phyloP scores from a whole-genome alignment of 2,888 invertebrate species.

The Heliconius aoede region DNA sequence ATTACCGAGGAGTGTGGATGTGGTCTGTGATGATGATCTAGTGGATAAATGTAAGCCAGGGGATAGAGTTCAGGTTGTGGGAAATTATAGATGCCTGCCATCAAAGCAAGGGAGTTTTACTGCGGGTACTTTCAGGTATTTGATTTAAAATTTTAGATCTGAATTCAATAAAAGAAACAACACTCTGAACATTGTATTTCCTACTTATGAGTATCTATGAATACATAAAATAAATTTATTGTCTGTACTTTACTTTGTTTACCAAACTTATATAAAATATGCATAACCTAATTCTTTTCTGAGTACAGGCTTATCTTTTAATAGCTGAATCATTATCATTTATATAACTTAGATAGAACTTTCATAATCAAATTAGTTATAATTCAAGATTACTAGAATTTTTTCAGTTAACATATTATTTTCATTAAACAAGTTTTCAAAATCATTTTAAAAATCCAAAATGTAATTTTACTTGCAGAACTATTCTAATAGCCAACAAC shows the following conservation, averaged over 20 bases:
- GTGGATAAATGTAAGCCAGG: constrained; percentile 98
- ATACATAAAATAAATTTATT: too few relatives aligned
- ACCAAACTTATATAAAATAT: too few relatives aligned
- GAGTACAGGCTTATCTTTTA: neutral
- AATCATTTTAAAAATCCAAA: neutral
- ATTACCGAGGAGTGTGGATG: constrained; percentile 96
- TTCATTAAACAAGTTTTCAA: too few relatives aligned
- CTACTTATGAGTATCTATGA: too few relatives aligned
- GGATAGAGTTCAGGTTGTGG: constrained; percentile 97
- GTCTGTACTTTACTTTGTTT: too few relatives aligned
- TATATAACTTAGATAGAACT: too few relatives aligned
- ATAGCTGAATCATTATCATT: neutral
- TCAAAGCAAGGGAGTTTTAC: constrained; percentile 96
- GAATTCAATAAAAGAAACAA: too few relatives aligned
- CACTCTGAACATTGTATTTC: too few relatives aligned
- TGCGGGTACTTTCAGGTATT: constrained; percentile 91
- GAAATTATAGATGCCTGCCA: constrained; percentile 96
- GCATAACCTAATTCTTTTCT: too few relatives aligned
- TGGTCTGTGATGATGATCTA: constrained; percentile 97
- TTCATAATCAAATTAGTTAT: neutral
- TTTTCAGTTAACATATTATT: too few relatives aligned
- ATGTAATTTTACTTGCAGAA: constrained; percentile 81
- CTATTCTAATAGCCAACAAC: constrained; percentile 96
- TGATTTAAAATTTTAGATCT: constrained; percentile 4
- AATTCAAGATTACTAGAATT: neutral